phyloP scores from a whole-genome alignment of 1,140 invertebrate genomes.

The Spodoptera litura region DNA sequence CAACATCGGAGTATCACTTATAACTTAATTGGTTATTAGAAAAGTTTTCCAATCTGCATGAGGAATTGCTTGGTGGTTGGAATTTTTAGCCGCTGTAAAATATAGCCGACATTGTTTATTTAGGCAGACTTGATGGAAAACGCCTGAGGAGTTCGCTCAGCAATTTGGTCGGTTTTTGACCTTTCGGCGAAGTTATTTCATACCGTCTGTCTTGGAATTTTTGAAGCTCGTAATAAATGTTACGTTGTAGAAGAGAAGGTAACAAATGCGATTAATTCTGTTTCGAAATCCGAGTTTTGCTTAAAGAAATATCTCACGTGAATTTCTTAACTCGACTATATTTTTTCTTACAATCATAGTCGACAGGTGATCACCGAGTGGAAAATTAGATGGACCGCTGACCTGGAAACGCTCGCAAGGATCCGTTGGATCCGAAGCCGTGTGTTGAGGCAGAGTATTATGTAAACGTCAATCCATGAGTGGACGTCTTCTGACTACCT shows the following conservation, averaged over 20 bases:
- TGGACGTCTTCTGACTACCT: background rate
- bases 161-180: conserved; percentile 36
- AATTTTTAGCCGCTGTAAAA: conserved; percentile 42
- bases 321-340: conserved; percentile 11
- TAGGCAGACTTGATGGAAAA: conserved; percentile 37
- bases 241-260: background rate
- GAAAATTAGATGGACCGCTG: conserved; percentile 36
- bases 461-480: conserved; percentile 10
- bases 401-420: conserved; percentile 25
- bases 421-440: conserved; percentile 3
- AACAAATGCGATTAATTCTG: background rate
- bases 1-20: conserved; percentile 58
- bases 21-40: conserved; percentile 75
- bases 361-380: conserved; percentile 15
- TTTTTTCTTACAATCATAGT: conserved; percentile 27
- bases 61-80: conserved; percentile 51
- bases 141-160: conserved; percentile 33
- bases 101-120: conserved; percentile 45
- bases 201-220: conserved; percentile 15
- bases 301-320: background rate
- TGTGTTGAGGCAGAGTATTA: conserved; percentile 11
- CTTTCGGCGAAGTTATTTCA: conserved; percentile 20
- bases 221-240: conserved; percentile 13
- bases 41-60: conserved; percentile 77
- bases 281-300: background rate